Conservation (phyloP, 2,888 invertebrate genomes). For the Therioaphis trifolii region DNA sequence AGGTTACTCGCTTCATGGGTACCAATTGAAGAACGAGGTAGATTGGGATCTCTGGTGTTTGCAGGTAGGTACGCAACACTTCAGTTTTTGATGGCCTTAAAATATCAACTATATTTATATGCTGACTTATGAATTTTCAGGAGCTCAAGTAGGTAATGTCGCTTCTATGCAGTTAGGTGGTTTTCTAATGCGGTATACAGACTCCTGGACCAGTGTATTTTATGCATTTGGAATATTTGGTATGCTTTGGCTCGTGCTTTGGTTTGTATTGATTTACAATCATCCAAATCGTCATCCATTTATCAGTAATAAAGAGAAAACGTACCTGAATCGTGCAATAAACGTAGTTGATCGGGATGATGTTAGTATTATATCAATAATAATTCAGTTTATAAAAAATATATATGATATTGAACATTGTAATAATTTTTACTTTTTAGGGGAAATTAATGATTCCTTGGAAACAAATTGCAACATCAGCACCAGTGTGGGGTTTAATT, state of each 20-base stretch:
- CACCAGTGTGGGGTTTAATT: constrained; percentile 69
- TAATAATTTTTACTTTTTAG: constrained; percentile 67
- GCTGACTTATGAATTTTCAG: constrained; percentile 62
- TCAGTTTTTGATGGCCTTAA: background rate
- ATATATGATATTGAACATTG: background rate
- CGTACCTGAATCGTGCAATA: constrained; percentile 63
- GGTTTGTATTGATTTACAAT: constrained; percentile 68
- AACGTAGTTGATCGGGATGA: constrained; percentile 3
- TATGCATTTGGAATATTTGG: constrained; percentile 73
- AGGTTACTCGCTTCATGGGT: constrained; percentile 74
- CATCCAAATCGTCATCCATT: constrained; percentile 80
- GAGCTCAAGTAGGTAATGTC: constrained; percentile 67
- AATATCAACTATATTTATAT: too few relatives aligned
- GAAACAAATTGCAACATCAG: constrained; percentile 74
- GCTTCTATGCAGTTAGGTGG: constrained; percentile 66
- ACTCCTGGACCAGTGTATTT: constrained; percentile 73
- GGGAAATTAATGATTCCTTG: constrained; percentile 77
- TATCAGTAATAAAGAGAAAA: constrained; percentile 78
- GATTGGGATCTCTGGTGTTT: constrained; percentile 73
- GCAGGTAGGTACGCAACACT: constrained; percentile 65
- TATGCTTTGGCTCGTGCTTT: constrained; percentile 72
- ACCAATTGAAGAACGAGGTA: constrained; percentile 73
- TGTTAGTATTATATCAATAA: background rate
- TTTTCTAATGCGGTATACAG: constrained; percentile 66
- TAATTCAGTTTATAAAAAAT: background rate